Conservation (phyloP, 2,113 vertebrate species). For the Lagopus leucura region DNA sequence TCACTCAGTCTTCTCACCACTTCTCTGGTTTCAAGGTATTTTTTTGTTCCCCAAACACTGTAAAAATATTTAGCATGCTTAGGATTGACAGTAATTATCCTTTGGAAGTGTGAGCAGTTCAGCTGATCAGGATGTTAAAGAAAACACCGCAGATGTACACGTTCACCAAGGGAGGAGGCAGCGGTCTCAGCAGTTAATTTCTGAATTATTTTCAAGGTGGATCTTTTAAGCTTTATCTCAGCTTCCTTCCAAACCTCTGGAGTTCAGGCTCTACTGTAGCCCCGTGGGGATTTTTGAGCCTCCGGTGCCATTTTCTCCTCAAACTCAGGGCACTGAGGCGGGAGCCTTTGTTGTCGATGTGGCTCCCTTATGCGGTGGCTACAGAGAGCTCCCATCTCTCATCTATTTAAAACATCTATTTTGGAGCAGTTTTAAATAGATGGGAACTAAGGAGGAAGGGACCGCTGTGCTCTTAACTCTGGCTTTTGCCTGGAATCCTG, state of each 20-base stretch:
- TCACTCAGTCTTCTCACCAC: not conserved
- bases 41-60: not conserved
- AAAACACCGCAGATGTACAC: not conserved
- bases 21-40: constrained; percentile 9
- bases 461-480: not conserved
- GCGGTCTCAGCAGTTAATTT: not conserved
- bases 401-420: constrained; percentile 68
- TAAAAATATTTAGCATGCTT: not conserved
- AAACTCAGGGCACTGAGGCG: not conserved
- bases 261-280: not conserved
- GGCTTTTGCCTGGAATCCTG: not conserved
- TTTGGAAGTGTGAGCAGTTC: not conserved
- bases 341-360: not conserved
- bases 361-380: not conserved
- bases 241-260: not conserved
- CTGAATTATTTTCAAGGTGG: not conserved
- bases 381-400: constrained; percentile 6
- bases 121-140: not conserved
- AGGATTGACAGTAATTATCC: constrained; percentile 1
- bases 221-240: not conserved
- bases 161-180: not conserved
- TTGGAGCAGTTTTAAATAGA: constrained; percentile 68
- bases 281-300: not conserved
- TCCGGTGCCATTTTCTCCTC: not conserved
- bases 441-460: constrained; percentile 31